Evolutionary conservation across 2,888 invertebrate species (phyloP).

Genomic region (Sabellastarte sp.): DNA sequence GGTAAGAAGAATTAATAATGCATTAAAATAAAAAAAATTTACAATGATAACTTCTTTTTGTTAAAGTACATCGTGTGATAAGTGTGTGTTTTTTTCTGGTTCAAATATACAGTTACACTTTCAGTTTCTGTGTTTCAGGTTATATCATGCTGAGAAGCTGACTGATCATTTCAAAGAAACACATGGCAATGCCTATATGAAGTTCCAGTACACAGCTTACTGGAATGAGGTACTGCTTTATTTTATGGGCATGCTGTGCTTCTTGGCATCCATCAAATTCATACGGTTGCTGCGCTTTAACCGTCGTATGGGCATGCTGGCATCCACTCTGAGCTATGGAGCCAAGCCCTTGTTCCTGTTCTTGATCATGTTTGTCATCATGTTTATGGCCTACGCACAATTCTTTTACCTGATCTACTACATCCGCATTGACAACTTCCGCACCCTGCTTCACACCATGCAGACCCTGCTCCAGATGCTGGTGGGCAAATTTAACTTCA

Average conservation of each 20-base stretch:
- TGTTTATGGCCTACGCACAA: conserved; percentile 57
- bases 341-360: conserved; percentile 49
- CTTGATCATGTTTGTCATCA: conserved; percentile 54
- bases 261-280: conserved; percentile 62
- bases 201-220: conserved; percentile 59
- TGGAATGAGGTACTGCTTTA: conserved; percentile 62
- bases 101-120: no score
- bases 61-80: no score
- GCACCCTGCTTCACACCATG: conserved; percentile 18
- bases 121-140: no score
- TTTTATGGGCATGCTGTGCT: conserved; percentile 61
- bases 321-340: conserved; percentile 47
- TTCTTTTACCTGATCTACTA: conserved; percentile 55
- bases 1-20: no score
- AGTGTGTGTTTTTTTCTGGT: no score
- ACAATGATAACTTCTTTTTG: no score
- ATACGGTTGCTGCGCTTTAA: conserved; percentile 62
- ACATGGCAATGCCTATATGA: conserved; percentile 55
- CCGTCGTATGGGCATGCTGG: conserved; percentile 49
- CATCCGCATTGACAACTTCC: conserved; percentile 8
- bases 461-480: conserved; percentile 29
- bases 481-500: conserved; percentile 57
- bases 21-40: no score
- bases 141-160: conserved; percentile 49
- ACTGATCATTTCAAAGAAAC: conserved; percentile 58